Percentiles rank a stretch among this genome's conserved stretches.
Conservation (phyloP, 2,797 vertebrate genomes). For the Notamacropus eugenii region DNA sequence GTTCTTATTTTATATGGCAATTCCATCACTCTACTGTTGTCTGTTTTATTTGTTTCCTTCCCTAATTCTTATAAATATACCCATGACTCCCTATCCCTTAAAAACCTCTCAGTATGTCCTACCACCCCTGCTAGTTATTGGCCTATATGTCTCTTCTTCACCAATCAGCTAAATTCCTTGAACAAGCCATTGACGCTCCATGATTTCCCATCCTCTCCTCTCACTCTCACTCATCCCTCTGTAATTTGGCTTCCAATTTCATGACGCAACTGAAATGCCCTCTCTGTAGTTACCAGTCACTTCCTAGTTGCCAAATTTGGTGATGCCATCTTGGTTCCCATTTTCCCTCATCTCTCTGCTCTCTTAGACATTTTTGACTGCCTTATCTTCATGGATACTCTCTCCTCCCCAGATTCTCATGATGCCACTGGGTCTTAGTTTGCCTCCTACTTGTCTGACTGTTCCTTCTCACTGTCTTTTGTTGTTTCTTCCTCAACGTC, state of each 20-base stretch:
- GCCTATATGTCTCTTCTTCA: neutral
- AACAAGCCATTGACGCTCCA: neutral
- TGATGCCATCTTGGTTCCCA: neutral
- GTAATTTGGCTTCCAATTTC: neutral
- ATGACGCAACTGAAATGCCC: neutral
- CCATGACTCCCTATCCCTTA: neutral
- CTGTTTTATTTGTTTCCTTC: neutral
- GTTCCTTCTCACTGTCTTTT: neutral
- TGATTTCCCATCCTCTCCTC: neutral
- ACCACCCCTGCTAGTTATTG: neutral
- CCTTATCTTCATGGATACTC: neutral
- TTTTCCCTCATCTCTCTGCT: neutral
- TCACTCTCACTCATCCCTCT: neutral
- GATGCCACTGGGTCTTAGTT: neutral
- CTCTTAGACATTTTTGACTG: neutral
- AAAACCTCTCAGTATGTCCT: neutral
- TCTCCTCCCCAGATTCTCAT: neutral
- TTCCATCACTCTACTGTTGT: neutral
- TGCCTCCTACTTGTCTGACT: neutral
- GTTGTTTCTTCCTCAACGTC: neutral
- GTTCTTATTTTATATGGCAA: neutral
- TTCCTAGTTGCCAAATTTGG: neutral
- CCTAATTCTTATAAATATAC: neutral
- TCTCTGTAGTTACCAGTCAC: neutral
- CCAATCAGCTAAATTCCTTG: neutral